Base-by-base conservation (phyloP, 2,888 invertebrate species). In the Eilema sororculum region DNA sequence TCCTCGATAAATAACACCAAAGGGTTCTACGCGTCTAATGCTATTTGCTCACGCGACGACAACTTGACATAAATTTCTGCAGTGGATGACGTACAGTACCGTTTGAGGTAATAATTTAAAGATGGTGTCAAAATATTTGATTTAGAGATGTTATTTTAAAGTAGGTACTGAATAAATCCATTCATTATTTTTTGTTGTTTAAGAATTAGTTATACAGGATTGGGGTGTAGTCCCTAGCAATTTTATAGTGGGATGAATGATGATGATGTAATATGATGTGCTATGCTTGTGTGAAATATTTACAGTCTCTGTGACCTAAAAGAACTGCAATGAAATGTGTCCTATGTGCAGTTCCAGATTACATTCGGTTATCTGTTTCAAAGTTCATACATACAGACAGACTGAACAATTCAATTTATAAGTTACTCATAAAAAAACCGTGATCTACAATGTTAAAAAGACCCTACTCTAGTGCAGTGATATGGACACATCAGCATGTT, bases 1-100 rank as follows among this genome's bases (percentile, higher is more conserved):
- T 87, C 86, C 86, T 87, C 90, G 81, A 94, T 94, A 94, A 93
- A 94, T 93, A 91, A 93, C 91, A 87, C 88, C 89, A 91, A 93
- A 93, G 93, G 93, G 93, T 93, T 93, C 86, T 84, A 83, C 74
- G 81, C 75, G 83, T 87, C 88, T 94, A 94, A 95, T 91, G 91
- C 80, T 86, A 77, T 79, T 86, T 82, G 83, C 90, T 87, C 94
- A 95, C 94, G 94, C 93, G 85, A 94, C 71, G 59, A 76, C 78
- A 77, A 80, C 86, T 86, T 87, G 86, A 87, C 86, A 84, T 79
- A 87, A 87, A 86, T 87, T 91, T 91, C 85, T 86, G 86, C 87
- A 85, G 84, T 80, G 73, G 77, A 83, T 85, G 79, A 84, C 81
- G 72, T 80, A 78, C 52, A 58, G 25, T 75, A 73, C 73, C 71